Percentiles rank a stretch among this genome's conserved stretches.
Evolutionary conservation across 1,140 invertebrate species (phyloP).

Genomic region (Penaeus vannamei): DNA sequence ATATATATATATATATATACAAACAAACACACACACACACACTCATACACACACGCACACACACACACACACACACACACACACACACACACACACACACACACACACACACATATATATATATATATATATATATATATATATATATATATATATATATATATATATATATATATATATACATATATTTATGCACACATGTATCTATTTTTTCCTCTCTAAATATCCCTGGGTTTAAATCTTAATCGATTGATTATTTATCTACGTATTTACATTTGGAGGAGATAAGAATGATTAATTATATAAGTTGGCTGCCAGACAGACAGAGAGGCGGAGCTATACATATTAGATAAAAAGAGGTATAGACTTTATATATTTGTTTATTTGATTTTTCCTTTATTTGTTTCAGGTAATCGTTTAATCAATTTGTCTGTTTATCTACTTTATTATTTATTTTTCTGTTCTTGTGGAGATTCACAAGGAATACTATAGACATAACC

Average conservation of each 20-base stretch:
- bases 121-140: neutral
- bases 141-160: slow-evolving; percentile 32
- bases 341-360: neutral
- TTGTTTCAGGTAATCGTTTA: neutral
- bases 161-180: slow-evolving; percentile 22
- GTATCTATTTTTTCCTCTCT: neutral
- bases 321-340: neutral
- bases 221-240: neutral
- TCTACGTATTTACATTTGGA: too few relatives aligned
- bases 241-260: too few relatives aligned
- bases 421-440: neutral
- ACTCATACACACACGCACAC: neutral
- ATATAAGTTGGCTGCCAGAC: neutral
- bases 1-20: neutral
- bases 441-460: neutral
- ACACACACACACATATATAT: neutral
- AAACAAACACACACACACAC: neutral
- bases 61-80: neutral
- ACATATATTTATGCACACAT: neutral
- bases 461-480: too few relatives aligned
- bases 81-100: neutral
- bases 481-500: neutral
- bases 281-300: too few relatives aligned
- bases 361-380: neutral
- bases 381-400: neutral